phyloP scores from a whole-genome alignment of 2,888 invertebrate species.

The Clitarchus hookeri region DNA sequence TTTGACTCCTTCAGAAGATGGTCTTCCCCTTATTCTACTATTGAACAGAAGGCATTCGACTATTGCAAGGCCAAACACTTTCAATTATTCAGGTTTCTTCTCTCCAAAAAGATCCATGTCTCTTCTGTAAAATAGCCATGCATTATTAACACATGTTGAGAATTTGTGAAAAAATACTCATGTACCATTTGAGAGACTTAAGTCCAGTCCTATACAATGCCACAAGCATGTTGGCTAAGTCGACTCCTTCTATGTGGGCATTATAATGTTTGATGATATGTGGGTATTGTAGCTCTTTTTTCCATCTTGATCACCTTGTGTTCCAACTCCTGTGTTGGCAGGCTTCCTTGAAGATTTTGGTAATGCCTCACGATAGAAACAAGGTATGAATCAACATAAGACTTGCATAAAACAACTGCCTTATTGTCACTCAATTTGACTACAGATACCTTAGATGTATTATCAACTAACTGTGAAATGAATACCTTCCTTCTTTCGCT shows the following conservation, averaged over 20 bases:
- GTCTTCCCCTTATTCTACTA: not conserved
- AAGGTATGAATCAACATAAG: not conserved
- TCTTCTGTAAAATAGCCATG: not conserved
- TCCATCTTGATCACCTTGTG: not conserved
- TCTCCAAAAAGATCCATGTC: not conserved
- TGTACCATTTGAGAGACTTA: not conserved
- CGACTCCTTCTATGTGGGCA: not conserved
- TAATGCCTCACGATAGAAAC: not conserved
- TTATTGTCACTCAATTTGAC: conserved; percentile 26
- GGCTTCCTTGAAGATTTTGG: not conserved
- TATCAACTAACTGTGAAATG: not conserved
- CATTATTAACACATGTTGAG: not conserved
- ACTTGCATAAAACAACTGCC: conserved; percentile 10
- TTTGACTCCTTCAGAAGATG: not conserved
- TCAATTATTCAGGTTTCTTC: not conserved
- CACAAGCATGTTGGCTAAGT: not conserved
- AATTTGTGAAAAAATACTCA: not conserved
- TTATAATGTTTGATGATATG: no score
- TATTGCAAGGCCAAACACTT: not conserved
- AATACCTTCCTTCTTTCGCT: not conserved
- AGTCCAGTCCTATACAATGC: not conserved
- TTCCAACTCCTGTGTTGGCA: not conserved
- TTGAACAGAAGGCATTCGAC: not conserved
- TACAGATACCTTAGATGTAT: not conserved
- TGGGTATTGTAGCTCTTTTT: not conserved